Conservation (phyloP, 2,797 vertebrate genomes). For the Falco biarmicus region DNA sequence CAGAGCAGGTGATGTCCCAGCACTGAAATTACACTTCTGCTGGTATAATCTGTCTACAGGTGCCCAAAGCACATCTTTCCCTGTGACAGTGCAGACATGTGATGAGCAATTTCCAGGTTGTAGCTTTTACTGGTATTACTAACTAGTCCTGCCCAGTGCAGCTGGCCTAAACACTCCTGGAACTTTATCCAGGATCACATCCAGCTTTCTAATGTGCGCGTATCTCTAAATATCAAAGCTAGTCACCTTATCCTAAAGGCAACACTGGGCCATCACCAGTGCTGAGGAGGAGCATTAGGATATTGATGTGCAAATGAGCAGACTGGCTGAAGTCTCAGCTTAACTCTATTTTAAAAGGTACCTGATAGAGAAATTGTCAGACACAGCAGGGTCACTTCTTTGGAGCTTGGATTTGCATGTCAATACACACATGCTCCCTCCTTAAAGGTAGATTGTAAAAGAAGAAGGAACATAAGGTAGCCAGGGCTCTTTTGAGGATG, state of each 20-base stretch:
- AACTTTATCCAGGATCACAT: neutral
- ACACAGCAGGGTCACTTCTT: slow-evolving; percentile 35
- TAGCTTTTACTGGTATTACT: neutral
- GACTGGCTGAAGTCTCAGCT: neutral
- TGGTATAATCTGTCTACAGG: neutral
- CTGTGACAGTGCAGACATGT: neutral
- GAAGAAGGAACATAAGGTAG: neutral
- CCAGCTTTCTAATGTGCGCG: slow-evolving; percentile 30
- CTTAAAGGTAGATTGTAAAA: neutral
- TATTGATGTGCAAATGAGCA: slow-evolving; percentile 62
- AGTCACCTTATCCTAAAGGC: slow-evolving; percentile 27
- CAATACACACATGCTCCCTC: slow-evolving; percentile 30
- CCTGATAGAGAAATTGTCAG: neutral
- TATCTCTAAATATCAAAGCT: slow-evolving; percentile 57
- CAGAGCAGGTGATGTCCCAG: neutral
- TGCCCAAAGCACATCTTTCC: neutral
- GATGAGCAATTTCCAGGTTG: neutral
- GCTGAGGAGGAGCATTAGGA: neutral
- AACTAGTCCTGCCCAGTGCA: neutral
- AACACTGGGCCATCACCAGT: slow-evolving; percentile 2
- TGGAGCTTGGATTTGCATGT: slow-evolving; percentile 48
- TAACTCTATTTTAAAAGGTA: slow-evolving; percentile 46
- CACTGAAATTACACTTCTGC: neutral
- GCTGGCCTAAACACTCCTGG: neutral
- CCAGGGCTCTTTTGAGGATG: neutral